Conservation (phyloP, 2,888 invertebrate species). For the Frankliniella fusca region DNA sequence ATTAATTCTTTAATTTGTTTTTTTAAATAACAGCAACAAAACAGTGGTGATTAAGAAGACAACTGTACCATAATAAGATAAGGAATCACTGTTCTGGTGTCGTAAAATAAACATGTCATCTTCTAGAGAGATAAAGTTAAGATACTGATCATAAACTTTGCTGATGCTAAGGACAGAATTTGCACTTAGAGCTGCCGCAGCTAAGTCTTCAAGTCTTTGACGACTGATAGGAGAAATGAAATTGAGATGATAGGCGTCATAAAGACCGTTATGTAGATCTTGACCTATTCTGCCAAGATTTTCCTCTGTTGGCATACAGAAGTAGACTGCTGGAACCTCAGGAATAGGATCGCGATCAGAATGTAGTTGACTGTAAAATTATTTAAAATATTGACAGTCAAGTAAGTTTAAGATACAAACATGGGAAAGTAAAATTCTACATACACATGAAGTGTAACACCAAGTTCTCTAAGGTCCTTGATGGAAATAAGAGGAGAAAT, state of each 20-base stretch:
- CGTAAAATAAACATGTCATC: slow-evolving; percentile 94
- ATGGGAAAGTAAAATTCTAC: slow-evolving; percentile 44
- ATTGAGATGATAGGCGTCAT: slow-evolving; percentile 94
- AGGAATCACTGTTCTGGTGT: slow-evolving; percentile 83
- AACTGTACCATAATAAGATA: slow-evolving; percentile 82
- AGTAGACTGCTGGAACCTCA: slow-evolving; percentile 98
- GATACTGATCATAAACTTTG: slow-evolving; percentile 95
- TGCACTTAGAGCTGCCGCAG: slow-evolving; percentile 83
- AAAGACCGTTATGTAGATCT: slow-evolving; percentile 80
- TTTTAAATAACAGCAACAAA: slow-evolving; percentile 16
- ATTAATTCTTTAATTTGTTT: neutral
- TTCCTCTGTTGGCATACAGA: slow-evolving; percentile 93
- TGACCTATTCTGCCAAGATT: slow-evolving; percentile 91
- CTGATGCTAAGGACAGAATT: slow-evolving; percentile 88
- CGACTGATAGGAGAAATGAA: slow-evolving; percentile 93
- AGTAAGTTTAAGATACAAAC: slow-evolving; percentile 19
- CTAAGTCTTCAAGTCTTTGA: slow-evolving; percentile 91
- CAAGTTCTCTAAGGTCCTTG: slow-evolving; percentile 90
- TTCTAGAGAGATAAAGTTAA: slow-evolving; percentile 96
- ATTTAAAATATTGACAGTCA: slow-evolving; percentile 23
- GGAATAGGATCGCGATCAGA: slow-evolving; percentile 89
- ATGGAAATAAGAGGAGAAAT: slow-evolving; percentile 95
- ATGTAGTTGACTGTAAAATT: slow-evolving; percentile 67
- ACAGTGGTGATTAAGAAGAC: neutral
- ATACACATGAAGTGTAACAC: slow-evolving; percentile 96